These are phyloP conservation scores for Sternotherus odoratus DNA, from an alignment of 2,797 vertebrate species.

Conservation along the genomic window DNA sequence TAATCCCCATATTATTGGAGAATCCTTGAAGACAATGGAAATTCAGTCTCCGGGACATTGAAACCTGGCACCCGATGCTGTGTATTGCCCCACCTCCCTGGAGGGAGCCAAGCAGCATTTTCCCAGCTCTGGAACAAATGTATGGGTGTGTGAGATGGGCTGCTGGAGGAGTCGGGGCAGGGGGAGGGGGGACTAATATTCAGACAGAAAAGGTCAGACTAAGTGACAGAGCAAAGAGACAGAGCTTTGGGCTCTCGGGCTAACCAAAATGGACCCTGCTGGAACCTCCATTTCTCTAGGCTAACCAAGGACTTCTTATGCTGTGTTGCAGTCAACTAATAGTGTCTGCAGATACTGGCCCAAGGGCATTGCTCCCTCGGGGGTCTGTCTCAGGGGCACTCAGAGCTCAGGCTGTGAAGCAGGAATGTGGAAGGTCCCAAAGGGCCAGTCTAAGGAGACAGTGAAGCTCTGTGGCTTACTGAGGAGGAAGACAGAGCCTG, in stretches of 20 bases:
- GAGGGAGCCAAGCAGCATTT: background rate
- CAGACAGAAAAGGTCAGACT: background rate
- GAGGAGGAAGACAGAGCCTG: no score
- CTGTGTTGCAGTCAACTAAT: background rate
- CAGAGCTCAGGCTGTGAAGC: no score
- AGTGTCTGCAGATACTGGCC: no score
- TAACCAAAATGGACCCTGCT: background rate
- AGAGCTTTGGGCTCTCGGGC: background rate
- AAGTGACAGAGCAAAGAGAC: no score
- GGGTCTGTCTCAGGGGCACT: no score
- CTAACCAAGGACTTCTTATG: background rate
- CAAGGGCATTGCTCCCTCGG: no score
- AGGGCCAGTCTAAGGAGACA: no score
- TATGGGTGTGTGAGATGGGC: background rate
- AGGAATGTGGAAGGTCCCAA: no score
- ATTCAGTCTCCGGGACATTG: background rate
- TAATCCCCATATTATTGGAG: background rate
- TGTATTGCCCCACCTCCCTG: background rate
- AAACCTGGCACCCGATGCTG: background rate
- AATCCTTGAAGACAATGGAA: background rate
- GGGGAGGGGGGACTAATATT: rapidly evolving
- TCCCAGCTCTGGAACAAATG: background rate
- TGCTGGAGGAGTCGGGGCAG: background rate
- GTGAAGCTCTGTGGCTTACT: no score
- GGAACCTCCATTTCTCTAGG: background rate